phyloP scores from a whole-genome alignment of 2,113 vertebrate species.

The Toxostoma redivivum region DNA sequence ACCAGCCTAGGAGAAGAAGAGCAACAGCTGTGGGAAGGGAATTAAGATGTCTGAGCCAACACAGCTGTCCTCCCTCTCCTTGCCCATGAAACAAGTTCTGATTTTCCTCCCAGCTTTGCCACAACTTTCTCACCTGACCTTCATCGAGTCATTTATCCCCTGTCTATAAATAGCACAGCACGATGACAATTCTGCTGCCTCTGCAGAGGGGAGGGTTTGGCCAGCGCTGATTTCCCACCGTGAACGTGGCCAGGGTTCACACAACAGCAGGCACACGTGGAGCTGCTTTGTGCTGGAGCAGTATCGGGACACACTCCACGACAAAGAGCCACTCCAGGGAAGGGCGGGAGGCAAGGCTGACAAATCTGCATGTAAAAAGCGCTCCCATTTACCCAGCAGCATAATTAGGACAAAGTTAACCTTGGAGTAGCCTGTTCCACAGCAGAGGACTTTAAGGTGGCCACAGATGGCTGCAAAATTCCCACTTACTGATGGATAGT shows the following conservation, averaged over 20 bases:
- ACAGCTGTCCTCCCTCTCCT: neutral
- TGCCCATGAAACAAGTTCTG: neutral
- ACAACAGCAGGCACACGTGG: neutral
- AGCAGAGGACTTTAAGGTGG: fast-evolving
- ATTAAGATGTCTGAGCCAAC: neutral
- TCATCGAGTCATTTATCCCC: neutral
- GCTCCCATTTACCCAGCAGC: neutral
- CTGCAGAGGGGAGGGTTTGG: neutral
- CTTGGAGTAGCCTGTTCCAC: neutral
- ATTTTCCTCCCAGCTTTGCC: neutral
- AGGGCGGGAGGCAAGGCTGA: neutral
- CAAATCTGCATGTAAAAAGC: fast-evolving
- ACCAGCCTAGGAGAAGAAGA: neutral
- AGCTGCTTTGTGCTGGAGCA: neutral
- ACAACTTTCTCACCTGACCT: neutral
- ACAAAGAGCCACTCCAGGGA: neutral
- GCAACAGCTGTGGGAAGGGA: neutral
- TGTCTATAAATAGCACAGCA: neutral
- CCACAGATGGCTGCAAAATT: neutral
- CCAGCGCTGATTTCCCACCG: neutral
- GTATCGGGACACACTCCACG: fast-evolving
- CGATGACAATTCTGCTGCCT: neutral
- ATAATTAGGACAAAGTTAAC: neutral
- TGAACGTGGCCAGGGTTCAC: fast-evolving
- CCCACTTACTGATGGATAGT: neutral